Percentiles rank a stretch among this genome's conserved stretches.
These are phyloP conservation scores for Poecile atricapillus DNA, from an alignment of 2,113 vertebrate genomes.

Conservation along the genomic window DNA sequence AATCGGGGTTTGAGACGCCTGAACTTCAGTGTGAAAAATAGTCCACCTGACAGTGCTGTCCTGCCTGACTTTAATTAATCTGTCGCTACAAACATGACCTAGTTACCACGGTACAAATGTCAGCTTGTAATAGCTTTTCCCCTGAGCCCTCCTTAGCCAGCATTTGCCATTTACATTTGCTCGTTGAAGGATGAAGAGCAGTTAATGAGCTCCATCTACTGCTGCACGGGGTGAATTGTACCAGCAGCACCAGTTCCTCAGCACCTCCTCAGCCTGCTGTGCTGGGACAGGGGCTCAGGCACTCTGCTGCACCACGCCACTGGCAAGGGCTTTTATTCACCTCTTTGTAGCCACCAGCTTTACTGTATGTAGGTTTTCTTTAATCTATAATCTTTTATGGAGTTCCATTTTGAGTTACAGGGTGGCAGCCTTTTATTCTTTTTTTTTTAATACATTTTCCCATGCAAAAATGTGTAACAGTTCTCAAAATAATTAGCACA, in stretches of 20 bases:
- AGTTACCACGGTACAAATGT: conserved; percentile 10
- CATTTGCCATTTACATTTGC: not conserved
- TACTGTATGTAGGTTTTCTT: not conserved
- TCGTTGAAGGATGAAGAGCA: not conserved
- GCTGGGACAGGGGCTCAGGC: accelerated
- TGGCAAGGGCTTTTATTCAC: not conserved
- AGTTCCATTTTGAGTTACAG: not conserved
- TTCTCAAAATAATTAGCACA: not conserved
- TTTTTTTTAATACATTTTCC: not conserved
- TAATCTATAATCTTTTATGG: not conserved
- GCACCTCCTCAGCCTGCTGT: not conserved
- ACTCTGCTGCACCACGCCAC: not conserved
- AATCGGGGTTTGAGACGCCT: not conserved
- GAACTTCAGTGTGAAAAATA: not conserved
- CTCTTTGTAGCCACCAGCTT: not conserved
- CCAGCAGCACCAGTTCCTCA: not conserved
- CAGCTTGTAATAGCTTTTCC: conserved; percentile 4
- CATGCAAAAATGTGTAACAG: not conserved
- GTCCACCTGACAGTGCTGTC: not conserved
- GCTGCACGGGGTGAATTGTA: not conserved
- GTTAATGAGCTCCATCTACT: conserved; percentile 55
- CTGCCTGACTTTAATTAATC: conserved; percentile 12
- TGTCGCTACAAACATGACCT: not conserved
- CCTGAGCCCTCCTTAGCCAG: not conserved
- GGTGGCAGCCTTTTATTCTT: not conserved